Percentiles rank a stretch among this genome's conserved stretches.
phyloP scores from a whole-genome alignment of 1,140 invertebrate species.

The Ericerus pela region DNA sequence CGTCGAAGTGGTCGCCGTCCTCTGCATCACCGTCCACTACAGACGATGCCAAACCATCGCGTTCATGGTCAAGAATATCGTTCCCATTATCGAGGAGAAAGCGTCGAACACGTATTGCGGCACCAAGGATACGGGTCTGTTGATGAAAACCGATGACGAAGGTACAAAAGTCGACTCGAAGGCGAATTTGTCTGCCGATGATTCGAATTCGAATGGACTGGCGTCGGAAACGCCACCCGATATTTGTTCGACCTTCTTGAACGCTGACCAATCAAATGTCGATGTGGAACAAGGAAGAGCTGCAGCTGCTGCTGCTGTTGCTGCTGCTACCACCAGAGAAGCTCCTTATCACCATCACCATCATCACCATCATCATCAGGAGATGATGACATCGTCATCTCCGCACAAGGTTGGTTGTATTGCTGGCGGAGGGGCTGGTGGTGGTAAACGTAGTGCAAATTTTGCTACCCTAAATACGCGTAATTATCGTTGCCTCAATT shows the following conservation, averaged over 20 bases:
- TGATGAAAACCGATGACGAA: not conserved
- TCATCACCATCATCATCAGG: no score
- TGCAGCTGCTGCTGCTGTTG: not conserved
- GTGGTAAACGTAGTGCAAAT: no score
- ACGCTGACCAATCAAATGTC: not conserved
- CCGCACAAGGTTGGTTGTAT: no score
- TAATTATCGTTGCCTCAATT: not conserved
- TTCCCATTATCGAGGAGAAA: constrained; percentile 44
- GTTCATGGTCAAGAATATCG: constrained; percentile 48
- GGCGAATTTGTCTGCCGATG: not conserved
- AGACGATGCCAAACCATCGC: constrained; percentile 44
- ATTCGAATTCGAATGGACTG: no score
- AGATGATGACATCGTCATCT: no score
- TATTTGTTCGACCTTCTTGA: not conserved
- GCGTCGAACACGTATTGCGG: constrained; percentile 31
- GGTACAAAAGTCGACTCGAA: not conserved
- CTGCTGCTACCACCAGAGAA: not conserved
- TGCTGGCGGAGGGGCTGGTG: no score
- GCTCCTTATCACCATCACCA: no score
- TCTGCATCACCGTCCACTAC: constrained; percentile 46
- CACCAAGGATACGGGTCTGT: not conserved
- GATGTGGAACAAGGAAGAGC: not conserved
- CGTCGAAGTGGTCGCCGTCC: constrained; percentile 46
- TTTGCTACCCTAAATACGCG: not conserved
- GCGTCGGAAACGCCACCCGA: not conserved